A percentile compares a stretch with the other conserved stretches of the same genome.
These are phyloP conservation scores for Crotalus horridus DNA, from an alignment of 2,113 vertebrate species.

Conservation along the genomic window DNA sequence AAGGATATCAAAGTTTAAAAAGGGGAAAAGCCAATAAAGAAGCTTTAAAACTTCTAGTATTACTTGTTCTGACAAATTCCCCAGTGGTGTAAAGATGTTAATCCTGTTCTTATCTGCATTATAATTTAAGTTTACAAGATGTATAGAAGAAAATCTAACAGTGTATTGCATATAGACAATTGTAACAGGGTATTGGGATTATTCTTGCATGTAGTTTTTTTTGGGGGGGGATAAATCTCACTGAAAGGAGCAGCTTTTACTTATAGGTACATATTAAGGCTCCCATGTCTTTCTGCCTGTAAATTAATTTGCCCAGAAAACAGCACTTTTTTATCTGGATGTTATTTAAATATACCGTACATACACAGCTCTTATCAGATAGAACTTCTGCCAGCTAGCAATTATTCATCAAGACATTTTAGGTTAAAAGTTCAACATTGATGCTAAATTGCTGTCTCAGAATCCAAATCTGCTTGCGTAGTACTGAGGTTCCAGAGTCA, in stretches of 20 bases:
- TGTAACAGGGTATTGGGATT: not conserved
- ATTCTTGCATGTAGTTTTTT: not conserved
- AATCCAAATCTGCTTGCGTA: slow-evolving; percentile 56
- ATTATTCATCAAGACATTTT: slow-evolving; percentile 54
- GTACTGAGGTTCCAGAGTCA: slow-evolving; percentile 57
- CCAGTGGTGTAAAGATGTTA: not conserved
- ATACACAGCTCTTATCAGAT: slow-evolving; percentile 25
- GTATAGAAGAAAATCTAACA: not conserved
- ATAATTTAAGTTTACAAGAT: not conserved
- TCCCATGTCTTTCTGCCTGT: not conserved
- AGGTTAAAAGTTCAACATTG: slow-evolving; percentile 65
- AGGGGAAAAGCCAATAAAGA: not conserved
- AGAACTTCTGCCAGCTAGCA: slow-evolving; percentile 47
- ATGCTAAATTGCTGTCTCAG: slow-evolving; percentile 50
- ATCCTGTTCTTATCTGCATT: not conserved
- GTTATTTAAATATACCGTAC: slow-evolving; percentile 51
- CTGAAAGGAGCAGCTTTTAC: not conserved
- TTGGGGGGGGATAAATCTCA: not conserved
- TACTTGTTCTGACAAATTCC: not conserved
- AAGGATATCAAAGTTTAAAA: not conserved
- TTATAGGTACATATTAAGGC: not conserved
- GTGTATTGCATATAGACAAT: not conserved
- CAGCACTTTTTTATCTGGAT: slow-evolving; percentile 60
- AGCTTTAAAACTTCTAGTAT: not conserved
- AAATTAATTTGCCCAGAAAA: not conserved